These are phyloP conservation scores for Teinopalpus imperialis DNA, from an alignment of 2,888 invertebrate genomes.

Conservation along the genomic window DNA sequence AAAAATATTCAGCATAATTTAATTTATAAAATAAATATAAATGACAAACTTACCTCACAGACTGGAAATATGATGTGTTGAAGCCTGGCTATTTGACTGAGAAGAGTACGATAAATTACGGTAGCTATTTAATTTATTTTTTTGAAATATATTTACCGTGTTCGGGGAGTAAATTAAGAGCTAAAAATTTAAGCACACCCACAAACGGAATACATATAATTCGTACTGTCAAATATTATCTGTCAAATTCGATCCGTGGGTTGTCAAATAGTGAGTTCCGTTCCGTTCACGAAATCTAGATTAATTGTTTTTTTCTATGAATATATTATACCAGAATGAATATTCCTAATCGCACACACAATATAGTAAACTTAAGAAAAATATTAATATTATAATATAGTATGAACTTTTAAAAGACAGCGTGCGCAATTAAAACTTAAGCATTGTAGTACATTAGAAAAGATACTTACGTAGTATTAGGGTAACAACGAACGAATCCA, in stretches of 20 bases:
- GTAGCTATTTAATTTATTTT: conserved; percentile 3
- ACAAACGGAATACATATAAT: conserved; percentile 56
- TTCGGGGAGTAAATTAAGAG: conserved; percentile 6
- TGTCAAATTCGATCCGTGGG: conserved; percentile 31
- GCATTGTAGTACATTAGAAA: too few species aligned
- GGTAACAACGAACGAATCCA: too few species aligned
- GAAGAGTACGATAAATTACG: not conserved
- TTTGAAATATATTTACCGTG: conserved; percentile 2
- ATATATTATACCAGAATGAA: too few species aligned
- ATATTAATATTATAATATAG: too few species aligned
- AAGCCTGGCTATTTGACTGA: conserved; percentile 28
- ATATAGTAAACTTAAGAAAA: too few species aligned
- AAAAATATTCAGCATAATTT: conserved; percentile 25
- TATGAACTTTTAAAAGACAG: too few species aligned
- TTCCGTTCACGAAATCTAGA: too few species aligned
- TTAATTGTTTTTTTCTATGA: too few species aligned
- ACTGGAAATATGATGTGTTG: conserved; percentile 19
- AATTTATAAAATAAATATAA: conserved; percentile 24
- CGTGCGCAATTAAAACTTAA: too few species aligned
- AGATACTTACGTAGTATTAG: too few species aligned
- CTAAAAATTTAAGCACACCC: conserved; percentile 48
- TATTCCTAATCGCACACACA: too few species aligned
- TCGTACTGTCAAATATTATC: conserved; percentile 38
- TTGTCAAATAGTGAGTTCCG: conserved; percentile 30
- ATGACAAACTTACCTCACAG: conserved; percentile 29